phyloP scores from a whole-genome alignment of 92 coral and sea anemone genomes.

The Porites rus region DNA sequence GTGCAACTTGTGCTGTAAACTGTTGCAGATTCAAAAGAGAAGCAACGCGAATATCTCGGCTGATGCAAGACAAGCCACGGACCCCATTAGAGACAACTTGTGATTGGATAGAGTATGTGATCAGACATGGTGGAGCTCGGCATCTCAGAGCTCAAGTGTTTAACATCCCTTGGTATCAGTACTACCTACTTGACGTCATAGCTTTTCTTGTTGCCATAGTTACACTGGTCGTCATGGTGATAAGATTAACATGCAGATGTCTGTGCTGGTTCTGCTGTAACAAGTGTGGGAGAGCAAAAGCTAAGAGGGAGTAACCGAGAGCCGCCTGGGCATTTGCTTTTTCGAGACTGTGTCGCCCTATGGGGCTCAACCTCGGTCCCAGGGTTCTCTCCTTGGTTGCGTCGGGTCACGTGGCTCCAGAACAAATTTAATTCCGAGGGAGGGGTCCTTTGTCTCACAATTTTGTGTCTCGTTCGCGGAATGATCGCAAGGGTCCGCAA shows the following conservation, averaged over 20 bases:
- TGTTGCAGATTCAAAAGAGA: conserved; percentile 30
- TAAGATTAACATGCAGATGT: conserved; percentile 14
- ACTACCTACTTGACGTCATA: conserved; percentile 65
- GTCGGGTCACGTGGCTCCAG: too few relatives aligned
- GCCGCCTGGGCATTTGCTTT: too few relatives aligned
- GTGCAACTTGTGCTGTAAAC: too few relatives aligned
- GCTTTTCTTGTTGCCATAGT: conserved; percentile 38
- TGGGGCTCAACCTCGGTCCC: too few relatives aligned
- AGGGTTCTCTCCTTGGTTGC: too few relatives aligned
- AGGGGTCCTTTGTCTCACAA: too few relatives aligned
- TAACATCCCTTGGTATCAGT: conserved; percentile 69
- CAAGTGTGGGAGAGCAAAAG: neutral
- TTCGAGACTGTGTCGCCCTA: too few relatives aligned
- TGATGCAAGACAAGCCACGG: conserved; percentile 55
- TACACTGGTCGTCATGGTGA: conserved; percentile 24
- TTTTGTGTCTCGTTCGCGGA: too few relatives aligned
- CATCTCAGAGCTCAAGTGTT: conserved; percentile 69
- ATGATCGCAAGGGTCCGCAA: too few relatives aligned
- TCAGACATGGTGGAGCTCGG: conserved; percentile 70
- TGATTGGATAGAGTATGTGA: conserved; percentile 72
- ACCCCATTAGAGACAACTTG: conserved; percentile 58
- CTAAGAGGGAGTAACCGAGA: conserved; percentile 5
- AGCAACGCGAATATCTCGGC: conserved; percentile 46
- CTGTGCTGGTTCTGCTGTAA: conserved; percentile 30
- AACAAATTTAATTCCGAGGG: too few relatives aligned